Evolutionary conservation across 2,797 vertebrate species (phyloP).

Genomic region (Chiloscyllium punctatum): DNA sequence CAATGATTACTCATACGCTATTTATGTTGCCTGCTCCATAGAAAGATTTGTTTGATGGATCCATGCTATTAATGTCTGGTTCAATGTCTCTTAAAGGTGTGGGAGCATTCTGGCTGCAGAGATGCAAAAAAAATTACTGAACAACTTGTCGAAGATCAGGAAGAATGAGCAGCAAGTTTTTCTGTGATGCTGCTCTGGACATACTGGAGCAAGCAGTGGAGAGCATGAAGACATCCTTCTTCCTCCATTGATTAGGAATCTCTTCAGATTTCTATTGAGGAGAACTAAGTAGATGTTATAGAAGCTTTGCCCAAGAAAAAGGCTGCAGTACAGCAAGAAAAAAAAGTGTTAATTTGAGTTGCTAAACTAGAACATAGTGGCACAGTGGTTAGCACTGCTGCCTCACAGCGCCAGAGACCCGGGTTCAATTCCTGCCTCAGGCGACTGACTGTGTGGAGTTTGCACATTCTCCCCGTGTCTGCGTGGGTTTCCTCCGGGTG

Average conservation of each 20-base stretch:
- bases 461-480: no score
- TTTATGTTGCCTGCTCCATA: background rate
- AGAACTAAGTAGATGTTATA: background rate
- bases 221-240: background rate
- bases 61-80: background rate
- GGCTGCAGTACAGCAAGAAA: background rate
- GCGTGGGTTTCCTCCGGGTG: no score
- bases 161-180: background rate
- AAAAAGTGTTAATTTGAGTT: background rate
- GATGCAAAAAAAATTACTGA: background rate
- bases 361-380: no score
- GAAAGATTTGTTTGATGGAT: background rate
- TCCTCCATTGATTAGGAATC: background rate
- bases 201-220: background rate
- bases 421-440: no score
- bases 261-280: background rate
- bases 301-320: background rate
- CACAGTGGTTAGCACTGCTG: no score
- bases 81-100: background rate
- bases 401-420: no score
- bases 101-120: background rate
- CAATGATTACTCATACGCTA: background rate
- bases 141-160: background rate
- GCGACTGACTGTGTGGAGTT: no score
- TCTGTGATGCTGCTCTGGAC: background rate